Conservation (phyloP, 2,888 invertebrate species). For the Pollenia labialis region DNA sequence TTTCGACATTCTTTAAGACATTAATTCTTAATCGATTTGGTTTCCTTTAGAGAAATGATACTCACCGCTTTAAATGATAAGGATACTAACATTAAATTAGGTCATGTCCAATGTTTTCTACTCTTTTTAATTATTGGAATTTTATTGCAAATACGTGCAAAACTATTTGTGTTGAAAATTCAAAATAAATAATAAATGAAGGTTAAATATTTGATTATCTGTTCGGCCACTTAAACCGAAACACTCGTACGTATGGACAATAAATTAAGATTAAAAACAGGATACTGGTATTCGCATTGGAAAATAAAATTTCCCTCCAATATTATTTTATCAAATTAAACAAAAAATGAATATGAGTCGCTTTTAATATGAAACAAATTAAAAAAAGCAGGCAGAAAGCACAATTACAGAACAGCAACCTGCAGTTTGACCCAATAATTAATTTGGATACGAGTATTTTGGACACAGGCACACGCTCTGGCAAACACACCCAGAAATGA, state of each 20-base stretch:
- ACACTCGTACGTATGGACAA: neutral
- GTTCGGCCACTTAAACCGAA: neutral
- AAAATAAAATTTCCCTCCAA: neutral
- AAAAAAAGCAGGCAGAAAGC: slow-evolving; percentile 1
- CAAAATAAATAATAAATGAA: slow-evolving; percentile 5
- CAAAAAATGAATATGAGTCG: slow-evolving; percentile 12
- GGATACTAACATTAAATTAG: neutral
- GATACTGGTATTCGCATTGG: neutral
- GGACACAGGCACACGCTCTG: neutral
- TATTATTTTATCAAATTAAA: slow-evolving; percentile 7
- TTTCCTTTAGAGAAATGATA: too few species aligned
- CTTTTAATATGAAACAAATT: slow-evolving; percentile 1
- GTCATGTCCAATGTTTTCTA: neutral
- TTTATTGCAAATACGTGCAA: neutral
- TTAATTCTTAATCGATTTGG: too few species aligned
- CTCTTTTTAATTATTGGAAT: neutral
- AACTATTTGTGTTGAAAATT: neutral
- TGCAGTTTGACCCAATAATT: neutral
- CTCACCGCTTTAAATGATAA: neutral
- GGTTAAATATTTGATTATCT: neutral
- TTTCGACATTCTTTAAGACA: too few species aligned
- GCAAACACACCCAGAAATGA: neutral
- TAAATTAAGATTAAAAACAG: slow-evolving; percentile 21
- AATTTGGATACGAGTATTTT: slow-evolving; percentile 11
- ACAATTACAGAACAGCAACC: slow-evolving; percentile 6